phyloP scores from a whole-genome alignment of 2,888 invertebrate genomes.

The Icerya purchasi region DNA sequence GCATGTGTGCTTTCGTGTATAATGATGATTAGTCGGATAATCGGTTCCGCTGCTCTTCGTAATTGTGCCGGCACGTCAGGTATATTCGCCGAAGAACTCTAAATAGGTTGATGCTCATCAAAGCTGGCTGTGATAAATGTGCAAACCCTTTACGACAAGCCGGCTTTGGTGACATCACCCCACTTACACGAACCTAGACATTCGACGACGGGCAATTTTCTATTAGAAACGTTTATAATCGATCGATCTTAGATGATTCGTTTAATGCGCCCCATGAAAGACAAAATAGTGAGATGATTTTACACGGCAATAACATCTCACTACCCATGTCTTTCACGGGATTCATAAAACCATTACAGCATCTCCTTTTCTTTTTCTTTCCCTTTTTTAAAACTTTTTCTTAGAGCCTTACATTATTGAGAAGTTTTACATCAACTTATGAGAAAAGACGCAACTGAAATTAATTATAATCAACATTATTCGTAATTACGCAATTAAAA shows the following conservation, averaged over 20 bases:
- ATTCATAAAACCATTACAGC: neutral
- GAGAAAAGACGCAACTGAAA: too few species aligned
- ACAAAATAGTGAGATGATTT: conserved; percentile 85
- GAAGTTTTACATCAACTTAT: too few species aligned
- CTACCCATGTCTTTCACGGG: conserved; percentile 91
- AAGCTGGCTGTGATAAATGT: conserved; percentile 83
- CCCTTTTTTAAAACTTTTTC: neutral
- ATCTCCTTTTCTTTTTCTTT: neutral
- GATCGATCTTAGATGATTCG: conserved; percentile 23
- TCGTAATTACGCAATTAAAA: too few species aligned
- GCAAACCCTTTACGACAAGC: conserved; percentile 50
- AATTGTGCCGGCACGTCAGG: neutral
- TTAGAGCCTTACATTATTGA: too few species aligned
- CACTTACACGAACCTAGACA: conserved; percentile 5
- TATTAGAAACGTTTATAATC: too few species aligned
- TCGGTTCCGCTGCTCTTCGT: neutral
- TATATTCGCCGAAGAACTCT: neutral
- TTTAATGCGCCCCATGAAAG: conserved; percentile 55
- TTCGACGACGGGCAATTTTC: conserved; percentile 4
- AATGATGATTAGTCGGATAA: too few species aligned
- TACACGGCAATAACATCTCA: conserved; percentile 56
- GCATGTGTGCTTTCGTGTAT: too few species aligned
- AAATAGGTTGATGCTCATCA: conserved; percentile 47
- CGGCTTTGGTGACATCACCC: conserved; percentile 47
- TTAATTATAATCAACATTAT: too few species aligned